Evolutionary conservation across 1,140 invertebrate genomes (phyloP).

Genomic region (Monochamus saltuarius): DNA sequence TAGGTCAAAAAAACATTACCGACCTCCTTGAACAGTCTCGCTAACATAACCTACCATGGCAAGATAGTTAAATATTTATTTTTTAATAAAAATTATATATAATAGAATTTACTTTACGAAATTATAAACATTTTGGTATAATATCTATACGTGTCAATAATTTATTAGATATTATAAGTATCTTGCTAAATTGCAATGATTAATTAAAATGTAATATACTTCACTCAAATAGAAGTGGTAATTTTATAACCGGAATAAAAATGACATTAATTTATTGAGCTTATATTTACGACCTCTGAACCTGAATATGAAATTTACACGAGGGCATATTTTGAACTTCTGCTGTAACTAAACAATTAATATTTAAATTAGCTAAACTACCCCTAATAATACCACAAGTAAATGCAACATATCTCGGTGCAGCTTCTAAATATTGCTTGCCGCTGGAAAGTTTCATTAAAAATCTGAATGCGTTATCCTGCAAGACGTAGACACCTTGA

Average conservation of each 20-base stretch:
- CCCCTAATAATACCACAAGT: conserved; percentile 95
- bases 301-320: conserved; percentile 93
- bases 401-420: conserved; percentile 91
- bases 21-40: no score
- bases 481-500: conserved; percentile 97
- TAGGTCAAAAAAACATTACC: no score
- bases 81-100: no score
- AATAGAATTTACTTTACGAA: no score
- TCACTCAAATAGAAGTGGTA: no score
- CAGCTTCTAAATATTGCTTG: conserved; percentile 88
- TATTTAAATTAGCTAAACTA: conserved; percentile 90
- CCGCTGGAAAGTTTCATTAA: conserved; percentile 83
- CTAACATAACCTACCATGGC: no score
- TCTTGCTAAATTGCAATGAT: no score
- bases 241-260: background rate
- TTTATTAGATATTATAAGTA: no score
- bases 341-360: conserved; percentile 91
- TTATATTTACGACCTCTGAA: conserved; percentile 62
- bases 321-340: conserved; percentile 91
- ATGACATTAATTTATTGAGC: background rate
- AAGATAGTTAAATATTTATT: no score
- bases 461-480: conserved; percentile 93
- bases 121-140: no score
- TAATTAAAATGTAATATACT: no score
- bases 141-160: no score